A percentile compares a stretch with the other conserved stretches of the same genome.
Conservation (phyloP, 2,113 vertebrate genomes). For the Mormyrus lacerda region DNA sequence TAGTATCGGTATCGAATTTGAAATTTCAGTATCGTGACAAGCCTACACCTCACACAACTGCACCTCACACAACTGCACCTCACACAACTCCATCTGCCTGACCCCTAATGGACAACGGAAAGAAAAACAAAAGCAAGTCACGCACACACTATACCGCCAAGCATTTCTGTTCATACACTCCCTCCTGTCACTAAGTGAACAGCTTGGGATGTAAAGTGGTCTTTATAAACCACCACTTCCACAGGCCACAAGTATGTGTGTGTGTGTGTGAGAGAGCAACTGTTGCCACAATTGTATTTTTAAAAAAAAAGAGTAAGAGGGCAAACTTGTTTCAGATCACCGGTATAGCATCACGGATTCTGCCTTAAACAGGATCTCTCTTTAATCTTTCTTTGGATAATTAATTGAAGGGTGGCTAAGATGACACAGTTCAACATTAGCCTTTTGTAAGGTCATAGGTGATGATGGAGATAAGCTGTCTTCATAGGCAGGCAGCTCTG, state of each 20-base stretch:
- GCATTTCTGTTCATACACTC: background rate
- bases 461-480: background rate
- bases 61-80: background rate
- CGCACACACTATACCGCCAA: background rate
- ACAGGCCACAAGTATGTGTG: background rate
- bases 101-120: background rate
- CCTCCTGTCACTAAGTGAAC: background rate
- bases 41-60: background rate
- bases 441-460: background rate
- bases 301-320: background rate
- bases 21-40: too few relatives aligned
- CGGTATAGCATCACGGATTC: background rate
- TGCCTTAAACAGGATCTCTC: background rate
- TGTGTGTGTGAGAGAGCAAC: background rate
- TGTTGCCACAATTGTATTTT: background rate
- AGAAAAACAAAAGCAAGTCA: background rate
- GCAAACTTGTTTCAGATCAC: background rate
- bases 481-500: background rate
- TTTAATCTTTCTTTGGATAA: background rate
- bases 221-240: background rate
- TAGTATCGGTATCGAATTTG: too few relatives aligned
- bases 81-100: background rate
- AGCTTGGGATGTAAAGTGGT: background rate
- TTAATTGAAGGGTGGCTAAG: background rate
- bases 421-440: background rate